Percentiles rank a stretch among this genome's conserved stretches.
Conservation (phyloP, 2,113 vertebrate species). For the Cyrtonyx montezumae region DNA sequence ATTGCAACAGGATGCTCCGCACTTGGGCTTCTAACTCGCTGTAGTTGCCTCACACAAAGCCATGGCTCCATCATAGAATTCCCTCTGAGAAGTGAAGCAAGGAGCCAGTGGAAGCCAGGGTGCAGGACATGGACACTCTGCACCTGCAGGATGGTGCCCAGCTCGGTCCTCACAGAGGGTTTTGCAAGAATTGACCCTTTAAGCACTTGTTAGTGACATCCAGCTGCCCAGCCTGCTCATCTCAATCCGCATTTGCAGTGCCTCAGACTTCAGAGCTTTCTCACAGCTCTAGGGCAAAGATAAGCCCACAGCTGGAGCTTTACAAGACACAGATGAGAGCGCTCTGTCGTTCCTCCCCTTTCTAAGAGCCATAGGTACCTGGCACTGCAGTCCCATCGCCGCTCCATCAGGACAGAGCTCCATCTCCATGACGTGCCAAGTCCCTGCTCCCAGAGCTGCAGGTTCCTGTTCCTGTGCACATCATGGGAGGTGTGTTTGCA, state of each 20-base stretch:
- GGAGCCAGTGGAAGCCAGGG: neutral
- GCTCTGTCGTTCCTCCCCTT: neutral
- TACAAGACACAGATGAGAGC: neutral
- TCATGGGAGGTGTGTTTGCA: neutral
- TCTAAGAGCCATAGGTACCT: neutral
- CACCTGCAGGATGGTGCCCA: neutral
- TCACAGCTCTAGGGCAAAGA: neutral
- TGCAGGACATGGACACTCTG: neutral
- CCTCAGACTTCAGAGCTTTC: constrained; percentile 35
- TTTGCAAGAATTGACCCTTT: neutral
- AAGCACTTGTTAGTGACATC: neutral
- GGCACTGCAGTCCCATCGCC: neutral
- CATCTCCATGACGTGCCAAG: neutral
- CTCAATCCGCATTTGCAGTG: neutral
- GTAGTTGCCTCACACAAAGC: neutral
- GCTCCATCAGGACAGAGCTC: neutral
- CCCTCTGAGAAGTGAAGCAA: fast-evolving
- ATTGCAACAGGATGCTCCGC: neutral
- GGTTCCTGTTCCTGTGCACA: neutral
- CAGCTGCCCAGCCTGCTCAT: neutral
- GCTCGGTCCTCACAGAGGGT: neutral
- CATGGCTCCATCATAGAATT: neutral
- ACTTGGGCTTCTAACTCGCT: neutral
- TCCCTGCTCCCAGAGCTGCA: neutral
- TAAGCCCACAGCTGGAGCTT: neutral